Base-by-base conservation (phyloP, 2,113 vertebrate genomes). In the Leptobrachium leishanense region DNA sequence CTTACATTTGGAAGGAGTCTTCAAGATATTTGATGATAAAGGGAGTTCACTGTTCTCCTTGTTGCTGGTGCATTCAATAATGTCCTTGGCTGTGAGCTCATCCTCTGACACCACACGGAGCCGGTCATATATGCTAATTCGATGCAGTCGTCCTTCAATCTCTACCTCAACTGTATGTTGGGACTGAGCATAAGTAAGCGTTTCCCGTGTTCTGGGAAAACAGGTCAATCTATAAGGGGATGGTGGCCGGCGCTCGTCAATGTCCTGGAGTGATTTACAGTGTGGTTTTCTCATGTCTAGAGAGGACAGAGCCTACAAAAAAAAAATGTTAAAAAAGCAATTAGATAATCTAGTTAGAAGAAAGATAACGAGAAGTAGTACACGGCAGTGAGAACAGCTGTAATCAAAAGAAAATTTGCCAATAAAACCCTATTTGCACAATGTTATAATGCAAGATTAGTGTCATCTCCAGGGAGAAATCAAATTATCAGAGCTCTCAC, bases 91-190 rank as follows among this genome's bases (percentile, higher is more conserved):
- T 0, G 93, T 98, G 88, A 98, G 91, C 79, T 98, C 97, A 0
- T 99, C 96, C 77, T 99, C 98, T 0, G 97, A 97, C 81, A 99
- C 97, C 85, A 99, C 95, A 20, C 94, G 95, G n/a, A 99, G 86
- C 1, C 96, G 95, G 76, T 99, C 97, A 0, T 97, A 94, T 87
- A 99, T 95, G 86, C 95, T 96, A 84, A 99, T 98, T 31, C 98
- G 94, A 55, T 99, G 98, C 9, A 99, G 93, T 46, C 98, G 91
- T 8, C 98, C 97, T 8, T 99, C 98, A 2, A 99, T 94, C 84
- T 99, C 98, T 54, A 99, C 97, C 84, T 99, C 98, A 40, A 99
- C 98, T 3, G 98, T 97, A 73, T 96, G 93, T 80, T 99, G 98
- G 4, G 96, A 94, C 86, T 99, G 97, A 2, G 97, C 93, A 0